phyloP scores from a whole-genome alignment of 2,797 vertebrate species.

The Pagetopsis macropterus region DNA sequence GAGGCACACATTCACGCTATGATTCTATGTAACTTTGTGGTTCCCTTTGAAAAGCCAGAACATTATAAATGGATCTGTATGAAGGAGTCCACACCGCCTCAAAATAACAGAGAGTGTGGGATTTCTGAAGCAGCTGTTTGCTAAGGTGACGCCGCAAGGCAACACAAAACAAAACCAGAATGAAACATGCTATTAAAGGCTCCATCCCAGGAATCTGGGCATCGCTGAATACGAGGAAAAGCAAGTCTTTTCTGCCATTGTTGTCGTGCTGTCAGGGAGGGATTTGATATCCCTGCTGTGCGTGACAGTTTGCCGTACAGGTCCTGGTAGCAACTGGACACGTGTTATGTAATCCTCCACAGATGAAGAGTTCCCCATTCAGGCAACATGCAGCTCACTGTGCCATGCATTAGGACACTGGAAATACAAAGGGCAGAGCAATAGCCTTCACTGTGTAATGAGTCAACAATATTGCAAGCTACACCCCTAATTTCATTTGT shows the following conservation, averaged over 20 bases:
- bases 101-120: conserved; percentile 29
- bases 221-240: conserved; percentile 13
- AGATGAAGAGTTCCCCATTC: conserved; percentile 62
- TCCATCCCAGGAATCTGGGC: conserved; percentile 17
- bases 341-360: conserved; percentile 67
- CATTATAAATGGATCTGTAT: conserved; percentile 33
- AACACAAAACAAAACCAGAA: not conserved
- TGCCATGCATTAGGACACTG: conserved; percentile 51
- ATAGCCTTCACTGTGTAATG: not conserved
- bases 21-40: conserved; percentile 27
- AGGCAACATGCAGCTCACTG: conserved; percentile 32
- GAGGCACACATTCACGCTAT: not conserved
- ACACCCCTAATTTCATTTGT: no score
- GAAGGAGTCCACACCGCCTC: conserved; percentile 25
- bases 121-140: conserved; percentile 46
- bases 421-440: conserved; percentile 12
- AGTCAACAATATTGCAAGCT: no score
- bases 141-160: conserved; percentile 20
- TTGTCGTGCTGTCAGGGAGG: conserved; percentile 42
- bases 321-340: conserved; percentile 61
- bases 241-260: conserved; percentile 1
- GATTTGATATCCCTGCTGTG: conserved; percentile 62
- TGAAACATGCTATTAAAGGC: no score
- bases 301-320: conserved; percentile 63
- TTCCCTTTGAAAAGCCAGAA: conserved; percentile 36